Conservation (phyloP, 2,888 invertebrate species). For the Eristalis intricaria region DNA sequence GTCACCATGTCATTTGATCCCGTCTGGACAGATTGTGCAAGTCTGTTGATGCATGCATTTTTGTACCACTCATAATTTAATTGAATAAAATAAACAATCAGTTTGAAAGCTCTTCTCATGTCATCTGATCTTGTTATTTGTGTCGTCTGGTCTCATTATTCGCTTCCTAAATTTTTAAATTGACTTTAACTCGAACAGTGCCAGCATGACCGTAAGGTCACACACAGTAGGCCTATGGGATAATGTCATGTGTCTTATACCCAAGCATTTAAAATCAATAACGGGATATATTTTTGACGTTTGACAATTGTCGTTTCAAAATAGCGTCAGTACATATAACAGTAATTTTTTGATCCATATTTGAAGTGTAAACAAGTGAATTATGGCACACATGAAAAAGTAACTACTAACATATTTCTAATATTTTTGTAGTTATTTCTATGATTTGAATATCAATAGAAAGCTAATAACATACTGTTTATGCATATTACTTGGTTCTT, state of each 20-base stretch:
- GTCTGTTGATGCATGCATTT: too few species aligned
- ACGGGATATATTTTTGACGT: neutral
- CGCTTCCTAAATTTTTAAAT: too few species aligned
- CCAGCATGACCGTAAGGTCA: neutral
- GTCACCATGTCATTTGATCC: too few species aligned
- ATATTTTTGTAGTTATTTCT: neutral
- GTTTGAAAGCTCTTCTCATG: too few species aligned
- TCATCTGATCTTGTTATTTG: too few species aligned
- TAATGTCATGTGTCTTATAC: neutral
- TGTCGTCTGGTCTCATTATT: too few species aligned
- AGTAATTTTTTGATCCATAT: neutral
- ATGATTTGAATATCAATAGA: neutral
- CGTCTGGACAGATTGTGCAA: too few species aligned
- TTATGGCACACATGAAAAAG: neutral
- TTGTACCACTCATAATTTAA: too few species aligned
- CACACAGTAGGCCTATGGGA: neutral
- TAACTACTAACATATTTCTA: neutral
- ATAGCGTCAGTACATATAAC: neutral
- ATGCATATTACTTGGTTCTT: slow-evolving; percentile 12
- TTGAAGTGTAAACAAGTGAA: slow-evolving; percentile 1
- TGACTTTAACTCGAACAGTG: neutral
- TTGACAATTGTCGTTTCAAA: neutral
- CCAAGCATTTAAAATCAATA: neutral
- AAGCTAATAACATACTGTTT: slow-evolving; percentile 15
- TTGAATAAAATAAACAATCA: too few species aligned